Conservation (phyloP, 2,113 vertebrate species). For the Egretta garzetta region DNA sequence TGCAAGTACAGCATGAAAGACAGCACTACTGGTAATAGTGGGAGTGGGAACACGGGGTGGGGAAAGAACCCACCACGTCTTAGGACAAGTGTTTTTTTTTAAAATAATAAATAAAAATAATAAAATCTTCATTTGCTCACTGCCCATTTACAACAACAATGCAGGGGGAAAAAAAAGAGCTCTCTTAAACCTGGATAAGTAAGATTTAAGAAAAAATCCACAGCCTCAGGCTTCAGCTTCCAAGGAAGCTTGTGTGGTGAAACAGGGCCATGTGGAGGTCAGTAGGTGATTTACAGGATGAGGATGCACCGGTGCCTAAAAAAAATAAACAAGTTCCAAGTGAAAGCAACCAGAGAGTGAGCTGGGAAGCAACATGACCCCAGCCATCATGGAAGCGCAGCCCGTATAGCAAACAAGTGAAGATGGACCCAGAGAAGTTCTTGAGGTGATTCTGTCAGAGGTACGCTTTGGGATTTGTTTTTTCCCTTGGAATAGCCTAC, state of each 20-base stretch:
- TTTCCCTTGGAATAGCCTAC: background rate
- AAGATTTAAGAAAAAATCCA: background rate
- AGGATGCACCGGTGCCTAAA: background rate
- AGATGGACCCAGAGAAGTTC: background rate
- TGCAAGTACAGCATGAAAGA: background rate
- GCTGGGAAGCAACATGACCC: background rate
- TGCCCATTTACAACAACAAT: background rate
- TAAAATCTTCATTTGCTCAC: background rate
- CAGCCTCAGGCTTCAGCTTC: background rate
- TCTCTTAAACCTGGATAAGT: background rate
- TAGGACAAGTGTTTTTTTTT: background rate
- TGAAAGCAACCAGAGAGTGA: background rate
- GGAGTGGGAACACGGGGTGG: rapidly evolving
- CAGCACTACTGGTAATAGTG: background rate
- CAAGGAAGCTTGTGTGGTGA: background rate
- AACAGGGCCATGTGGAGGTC: background rate
- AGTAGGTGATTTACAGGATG: background rate
- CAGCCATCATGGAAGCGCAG: background rate
- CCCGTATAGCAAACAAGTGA: background rate
- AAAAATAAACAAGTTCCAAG: background rate
- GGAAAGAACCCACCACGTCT: background rate
- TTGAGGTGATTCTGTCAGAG: background rate
- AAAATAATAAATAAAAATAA: too few species aligned
- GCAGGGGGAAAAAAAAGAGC: background rate
- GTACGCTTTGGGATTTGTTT: background rate